Evolutionary conservation across 2,888 invertebrate genomes (phyloP).

Genomic region (Leptopilina drosophilae): DNA sequence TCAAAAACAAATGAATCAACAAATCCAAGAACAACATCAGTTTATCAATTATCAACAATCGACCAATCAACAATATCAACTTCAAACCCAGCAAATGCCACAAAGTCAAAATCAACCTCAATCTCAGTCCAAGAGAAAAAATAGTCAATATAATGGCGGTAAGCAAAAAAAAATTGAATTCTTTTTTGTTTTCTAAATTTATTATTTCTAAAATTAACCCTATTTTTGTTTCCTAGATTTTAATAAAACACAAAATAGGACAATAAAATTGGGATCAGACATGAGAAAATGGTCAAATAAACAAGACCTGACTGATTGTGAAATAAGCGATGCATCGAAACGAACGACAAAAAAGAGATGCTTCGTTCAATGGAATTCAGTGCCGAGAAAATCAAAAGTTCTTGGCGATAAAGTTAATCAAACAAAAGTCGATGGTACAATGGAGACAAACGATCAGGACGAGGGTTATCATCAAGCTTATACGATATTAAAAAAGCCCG

Average conservation of each 20-base stretch:
- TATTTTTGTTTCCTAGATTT: too few species aligned
- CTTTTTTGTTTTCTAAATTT: too few species aligned
- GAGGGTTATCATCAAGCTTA: slow-evolving; percentile 62
- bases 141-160: too few species aligned
- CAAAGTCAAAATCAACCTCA: not conserved
- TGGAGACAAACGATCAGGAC: slow-evolving; percentile 57
- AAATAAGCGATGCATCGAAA: not conserved
- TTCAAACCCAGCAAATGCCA: not conserved
- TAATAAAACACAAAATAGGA: too few species aligned
- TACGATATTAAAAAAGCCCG: slow-evolving; percentile 69
- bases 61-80: slow-evolving; percentile 7
- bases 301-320: too few species aligned
- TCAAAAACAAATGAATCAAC: slow-evolving; percentile 35
- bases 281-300: too few species aligned
- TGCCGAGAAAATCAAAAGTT: not conserved
- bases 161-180: too few species aligned
- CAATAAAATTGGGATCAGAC: too few species aligned
- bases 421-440: slow-evolving; percentile 50
- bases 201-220: too few species aligned
- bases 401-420: slow-evolving; percentile 55
- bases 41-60: slow-evolving; percentile 3
- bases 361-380: too few species aligned
- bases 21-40: slow-evolving; percentile 37
- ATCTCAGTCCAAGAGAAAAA: not conserved
- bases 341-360: too few species aligned